Conservation (phyloP, 2,113 vertebrate genomes). For the Lota lota region DNA sequence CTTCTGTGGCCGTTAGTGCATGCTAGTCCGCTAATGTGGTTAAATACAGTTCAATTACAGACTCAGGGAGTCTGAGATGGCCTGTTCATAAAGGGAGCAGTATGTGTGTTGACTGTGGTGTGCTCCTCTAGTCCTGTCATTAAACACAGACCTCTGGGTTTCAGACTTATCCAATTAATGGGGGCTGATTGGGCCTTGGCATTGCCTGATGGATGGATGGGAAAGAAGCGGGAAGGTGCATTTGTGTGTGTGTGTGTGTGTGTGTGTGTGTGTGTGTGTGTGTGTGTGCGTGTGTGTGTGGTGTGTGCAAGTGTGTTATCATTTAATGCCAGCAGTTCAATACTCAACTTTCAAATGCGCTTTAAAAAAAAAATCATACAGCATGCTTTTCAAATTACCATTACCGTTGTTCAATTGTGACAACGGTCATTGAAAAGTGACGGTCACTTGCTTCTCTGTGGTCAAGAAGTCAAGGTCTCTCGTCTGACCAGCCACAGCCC, state of each 20-base stretch:
- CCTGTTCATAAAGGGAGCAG: conserved; percentile 50
- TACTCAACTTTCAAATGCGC: too few relatives aligned
- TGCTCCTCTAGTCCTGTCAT: conserved; percentile 53
- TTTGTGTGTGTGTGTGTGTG: conserved; percentile 14
- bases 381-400: too few relatives aligned
- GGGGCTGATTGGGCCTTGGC: conserved; percentile 43
- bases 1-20: too few relatives aligned
- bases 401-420: too few relatives aligned
- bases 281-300: conserved; percentile 6
- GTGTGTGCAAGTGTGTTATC: not conserved
- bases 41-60: conserved; percentile 68
- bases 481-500: too few relatives aligned
- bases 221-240: not conserved
- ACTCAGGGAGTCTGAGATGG: conserved; percentile 50
- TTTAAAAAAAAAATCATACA: too few relatives aligned
- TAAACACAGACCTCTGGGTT: conserved; percentile 63
- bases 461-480: too few relatives aligned
- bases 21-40: conserved; percentile 58
- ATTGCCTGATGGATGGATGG: conserved; percentile 48
- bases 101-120: conserved; percentile 47
- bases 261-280: conserved; percentile 8
- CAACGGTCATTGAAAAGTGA: too few relatives aligned
- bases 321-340: too few relatives aligned
- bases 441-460: too few relatives aligned
- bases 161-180: conserved; percentile 66